phyloP scores from a whole-genome alignment of 1,140 invertebrate species.

The Drosophila asahinai region DNA sequence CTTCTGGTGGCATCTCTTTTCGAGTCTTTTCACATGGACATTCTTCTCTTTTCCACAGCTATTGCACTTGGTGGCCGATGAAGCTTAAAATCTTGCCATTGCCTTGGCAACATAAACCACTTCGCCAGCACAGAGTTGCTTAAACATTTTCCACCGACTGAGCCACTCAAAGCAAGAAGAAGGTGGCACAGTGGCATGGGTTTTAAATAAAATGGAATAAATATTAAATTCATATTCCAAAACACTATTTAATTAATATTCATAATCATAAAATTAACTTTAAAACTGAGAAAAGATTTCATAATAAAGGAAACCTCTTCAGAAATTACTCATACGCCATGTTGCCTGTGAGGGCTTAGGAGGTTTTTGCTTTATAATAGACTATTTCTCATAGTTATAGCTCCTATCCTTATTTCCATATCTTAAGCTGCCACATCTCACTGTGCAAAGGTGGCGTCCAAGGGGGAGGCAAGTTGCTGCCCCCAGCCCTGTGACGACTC shows the following conservation, averaged over 20 bases:
- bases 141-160: constrained; percentile 50
- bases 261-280: not conserved
- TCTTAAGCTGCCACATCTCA: not conserved
- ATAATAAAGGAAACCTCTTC: not conserved
- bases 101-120: constrained; percentile 55
- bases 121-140: constrained; percentile 44
- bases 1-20: not conserved
- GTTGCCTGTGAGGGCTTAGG: not conserved
- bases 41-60: constrained; percentile 38
- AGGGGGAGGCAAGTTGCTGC: constrained; percentile 48
- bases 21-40: constrained; percentile 19
- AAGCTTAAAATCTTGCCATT: constrained; percentile 54
- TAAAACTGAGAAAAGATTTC: too few relatives aligned
- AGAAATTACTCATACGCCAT: constrained; percentile 4
- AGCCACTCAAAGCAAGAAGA: constrained; percentile 35
- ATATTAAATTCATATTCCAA: too few relatives aligned
- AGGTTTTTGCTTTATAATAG: not conserved
- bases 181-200: not conserved
- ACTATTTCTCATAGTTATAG: too few relatives aligned
- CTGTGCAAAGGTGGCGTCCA: constrained; percentile 13
- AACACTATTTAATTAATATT: not conserved
- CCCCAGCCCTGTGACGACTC: constrained; percentile 70
- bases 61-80: constrained; percentile 17
- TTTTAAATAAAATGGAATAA: too few relatives aligned
- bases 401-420: not conserved